Base-by-base conservation (phyloP, 2,113 vertebrate genomes). In the Saccopteryx bilineata region DNA sequence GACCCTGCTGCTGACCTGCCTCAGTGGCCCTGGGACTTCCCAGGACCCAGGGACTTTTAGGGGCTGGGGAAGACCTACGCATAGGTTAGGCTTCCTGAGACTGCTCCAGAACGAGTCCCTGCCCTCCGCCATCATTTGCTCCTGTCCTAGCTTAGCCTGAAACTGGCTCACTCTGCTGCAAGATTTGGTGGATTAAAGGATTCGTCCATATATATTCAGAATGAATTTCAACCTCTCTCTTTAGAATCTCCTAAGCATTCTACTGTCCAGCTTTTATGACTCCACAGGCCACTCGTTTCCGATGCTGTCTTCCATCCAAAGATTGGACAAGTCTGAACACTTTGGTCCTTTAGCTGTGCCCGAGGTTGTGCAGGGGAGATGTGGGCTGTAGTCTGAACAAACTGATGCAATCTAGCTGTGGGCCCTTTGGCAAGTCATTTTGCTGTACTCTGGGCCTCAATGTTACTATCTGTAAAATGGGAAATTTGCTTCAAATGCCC, bases 391-490 rank as follows among this genome's bases (percentile, higher is more conserved):
- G 48, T 33, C 48, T 61, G 54, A 81, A 80, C 10, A 79, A 63
- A 48, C 31, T 75, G 91, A 71, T 68, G 50, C 8, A 74, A 15
- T 86, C 60, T 72, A 88, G 76, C 65, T 65, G 24, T 76, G 74
- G 26, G 39, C 33, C 23, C 69, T 63, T 71, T 11, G 6, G 26
- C 24, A 48, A 60, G 33, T 69, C 74, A n/a, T 7, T 79, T 82
- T 69, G 81, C 48, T 60, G 39, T 39, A 69, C 39, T 63, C 66
- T 72, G 5, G 91, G n/a, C 76, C 28, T 97, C 63, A 46, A 9
- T 76, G 80, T 92, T 66, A 82, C 90, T 80, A 61, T 46, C 33
- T 80, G 12, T 69, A 85, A 90, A 95, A 76, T 71, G 54, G 26
- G 61, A 71, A 19, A 75, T 12, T 33, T 90, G 82, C 31, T 92